Evolutionary conservation across 2,888 invertebrate species (phyloP), one percentile per base, ranked within the genome.

Genomic region (Drosophila robusta): DNA sequence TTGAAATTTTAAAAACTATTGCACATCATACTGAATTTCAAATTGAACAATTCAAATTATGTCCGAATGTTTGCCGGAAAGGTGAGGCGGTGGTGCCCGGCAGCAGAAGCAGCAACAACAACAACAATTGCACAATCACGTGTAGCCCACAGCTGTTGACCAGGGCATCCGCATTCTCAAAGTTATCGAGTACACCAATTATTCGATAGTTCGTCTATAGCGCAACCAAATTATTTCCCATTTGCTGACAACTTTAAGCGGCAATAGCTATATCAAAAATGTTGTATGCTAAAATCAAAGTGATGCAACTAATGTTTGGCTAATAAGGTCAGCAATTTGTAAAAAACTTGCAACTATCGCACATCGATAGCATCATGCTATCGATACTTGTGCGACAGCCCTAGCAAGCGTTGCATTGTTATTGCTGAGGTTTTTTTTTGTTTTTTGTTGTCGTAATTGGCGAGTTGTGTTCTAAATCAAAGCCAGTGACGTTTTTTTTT

Each of bases 141-240:
- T 81, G 81, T 79, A 77, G 45, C 0, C 0, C 57, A 52, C 81
- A 81, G 81, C 81, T 81, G 81, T 34, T 54, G 38, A 22, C 67
- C 60, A 80, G 81, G 78, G 77, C 42, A 7, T 34, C 12, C 18
- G 0, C 26, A 45, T 8, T 45, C 7, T 9, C 4, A 0, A 2
- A 0, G 9, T 0, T 18, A 71, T 80, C 84, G 72, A 78, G 24
- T 50, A 34, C 7, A 9, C 4, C 6, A 52, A n/a, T 9, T 45
- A 61, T 29, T 61, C 64, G 56, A 74, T 55, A 44, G 3, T 1
- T 14, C 12, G 9, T 12, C 6, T 14, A 9, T 3, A n/a, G 22
- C 2, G 22, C 12, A 46, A 32, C 11, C 14, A 14, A 16, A 16
- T 16, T 8, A 14, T 16, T 8, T 7, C 8, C 18, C 8, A n/a